Evolutionary conservation across 2,113 vertebrate genomes (phyloP).

Genomic region (Vulpes lagopus): DNA sequence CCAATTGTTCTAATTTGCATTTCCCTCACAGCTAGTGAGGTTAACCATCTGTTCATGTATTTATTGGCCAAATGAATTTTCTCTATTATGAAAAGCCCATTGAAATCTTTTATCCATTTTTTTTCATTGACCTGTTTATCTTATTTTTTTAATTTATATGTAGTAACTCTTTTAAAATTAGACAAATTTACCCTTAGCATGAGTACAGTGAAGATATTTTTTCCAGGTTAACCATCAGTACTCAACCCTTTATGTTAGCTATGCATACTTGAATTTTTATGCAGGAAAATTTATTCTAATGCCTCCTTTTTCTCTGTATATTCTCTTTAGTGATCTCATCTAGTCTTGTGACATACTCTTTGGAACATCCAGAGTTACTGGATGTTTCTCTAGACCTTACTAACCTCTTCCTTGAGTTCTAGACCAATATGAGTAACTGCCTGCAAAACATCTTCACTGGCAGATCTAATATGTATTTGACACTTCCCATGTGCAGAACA

Average conservation of each 20-base stretch:
- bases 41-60: slow-evolving; percentile 27
- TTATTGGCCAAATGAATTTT: not conserved
- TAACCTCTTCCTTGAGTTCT: not conserved
- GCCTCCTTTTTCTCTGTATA: not conserved
- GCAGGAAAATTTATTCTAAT: not conserved
- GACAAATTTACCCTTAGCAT: not conserved
- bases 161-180: not conserved
- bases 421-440: not conserved
- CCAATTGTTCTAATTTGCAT: slow-evolving; percentile 47
- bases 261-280: not conserved
- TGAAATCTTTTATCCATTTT: not conserved
- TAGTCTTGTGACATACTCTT: not conserved
- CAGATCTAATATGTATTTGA: not conserved
- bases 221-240: not conserved
- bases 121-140: not conserved
- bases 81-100: not conserved
- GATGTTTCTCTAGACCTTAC: not conserved
- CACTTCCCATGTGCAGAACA: not conserved
- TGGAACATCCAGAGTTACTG: too few species aligned
- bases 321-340: not conserved
- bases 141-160: not conserved
- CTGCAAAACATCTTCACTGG: not conserved
- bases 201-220: not conserved
- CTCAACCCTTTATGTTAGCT: not conserved
- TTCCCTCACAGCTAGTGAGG: slow-evolving; percentile 34